phyloP scores from a whole-genome alignment of 2,797 vertebrate species.

The Furcifer pardalis region DNA sequence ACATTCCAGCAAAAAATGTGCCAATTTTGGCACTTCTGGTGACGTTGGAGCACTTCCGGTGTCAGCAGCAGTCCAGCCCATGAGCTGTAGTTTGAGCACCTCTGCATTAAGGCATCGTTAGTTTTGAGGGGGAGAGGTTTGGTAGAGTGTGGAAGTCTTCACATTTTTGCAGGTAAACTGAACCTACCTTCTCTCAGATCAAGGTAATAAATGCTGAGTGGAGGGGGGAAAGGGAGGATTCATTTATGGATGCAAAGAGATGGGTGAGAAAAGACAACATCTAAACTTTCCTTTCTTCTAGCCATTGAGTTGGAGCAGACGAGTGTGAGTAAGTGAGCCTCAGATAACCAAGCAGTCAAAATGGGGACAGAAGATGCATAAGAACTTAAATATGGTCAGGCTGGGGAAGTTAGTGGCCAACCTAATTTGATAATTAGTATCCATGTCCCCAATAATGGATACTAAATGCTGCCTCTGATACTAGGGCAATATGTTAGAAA shows the following conservation, averaged over 20 bases:
- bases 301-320: not conserved
- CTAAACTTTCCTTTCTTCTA: not conserved
- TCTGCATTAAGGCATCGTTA: no score
- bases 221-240: no score
- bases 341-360: not conserved
- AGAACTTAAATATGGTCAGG: not conserved
- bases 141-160: no score
- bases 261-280: not conserved
- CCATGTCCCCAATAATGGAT: not conserved
- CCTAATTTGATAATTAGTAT: not conserved
- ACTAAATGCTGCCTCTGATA: not conserved
- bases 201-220: not conserved
- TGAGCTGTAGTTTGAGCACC: no score
- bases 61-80: no score
- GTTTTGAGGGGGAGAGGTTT: no score
- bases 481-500: not conserved
- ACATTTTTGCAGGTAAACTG: not conserved
- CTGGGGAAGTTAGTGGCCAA: not conserved
- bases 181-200: not conserved
- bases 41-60: no score
- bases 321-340: not conserved
- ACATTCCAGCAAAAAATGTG: no score
- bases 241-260: not conserved
- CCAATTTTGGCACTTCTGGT: no score
- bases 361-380: not conserved